Evolutionary conservation across 1,140 invertebrate genomes (phyloP).

Genomic region (Zaprionus ghesquierei): DNA sequence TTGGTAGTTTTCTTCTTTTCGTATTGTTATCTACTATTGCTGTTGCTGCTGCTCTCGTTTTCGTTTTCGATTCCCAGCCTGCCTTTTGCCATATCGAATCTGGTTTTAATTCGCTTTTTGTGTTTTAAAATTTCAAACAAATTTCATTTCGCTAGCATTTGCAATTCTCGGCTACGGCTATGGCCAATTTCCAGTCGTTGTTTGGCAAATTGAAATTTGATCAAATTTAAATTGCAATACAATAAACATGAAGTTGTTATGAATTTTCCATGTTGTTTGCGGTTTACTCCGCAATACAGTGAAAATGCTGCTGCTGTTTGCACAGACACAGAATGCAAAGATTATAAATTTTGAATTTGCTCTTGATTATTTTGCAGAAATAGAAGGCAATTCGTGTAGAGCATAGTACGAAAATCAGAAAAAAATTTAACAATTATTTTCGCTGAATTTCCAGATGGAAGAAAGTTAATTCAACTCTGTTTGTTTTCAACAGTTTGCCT

Average conservation of each 20-base stretch:
- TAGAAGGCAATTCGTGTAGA: neutral
- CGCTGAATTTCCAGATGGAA: neutral
- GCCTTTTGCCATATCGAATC: slow-evolving; percentile 7
- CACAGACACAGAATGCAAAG: neutral
- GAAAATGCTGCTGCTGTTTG: neutral
- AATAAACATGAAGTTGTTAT: slow-evolving; percentile 56
- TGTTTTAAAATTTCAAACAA: slow-evolving; percentile 42
- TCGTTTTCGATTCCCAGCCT: neutral
- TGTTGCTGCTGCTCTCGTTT: neutral
- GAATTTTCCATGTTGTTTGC: slow-evolving; percentile 33
- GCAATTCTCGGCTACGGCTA: slow-evolving; percentile 1
- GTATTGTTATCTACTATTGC: slow-evolving; percentile 9
- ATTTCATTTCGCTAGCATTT: slow-evolving; percentile 50
- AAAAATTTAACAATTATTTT: neutral
- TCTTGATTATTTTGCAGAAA: neutral
- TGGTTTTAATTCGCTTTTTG: slow-evolving; percentile 29
- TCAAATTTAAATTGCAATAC: slow-evolving; percentile 63
- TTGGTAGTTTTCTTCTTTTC: slow-evolving; percentile 17
- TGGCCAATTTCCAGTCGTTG: slow-evolving; percentile 5
- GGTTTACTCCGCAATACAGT: slow-evolving; percentile 2
- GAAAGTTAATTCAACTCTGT: neutral
- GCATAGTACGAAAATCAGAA: neutral
- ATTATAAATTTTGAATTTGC: neutral
- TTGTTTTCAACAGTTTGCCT: neutral
- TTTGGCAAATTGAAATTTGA: slow-evolving; percentile 65